Base-by-base conservation (phyloP, 1,140 invertebrate genomes). In the Bombus cullumanus region DNA sequence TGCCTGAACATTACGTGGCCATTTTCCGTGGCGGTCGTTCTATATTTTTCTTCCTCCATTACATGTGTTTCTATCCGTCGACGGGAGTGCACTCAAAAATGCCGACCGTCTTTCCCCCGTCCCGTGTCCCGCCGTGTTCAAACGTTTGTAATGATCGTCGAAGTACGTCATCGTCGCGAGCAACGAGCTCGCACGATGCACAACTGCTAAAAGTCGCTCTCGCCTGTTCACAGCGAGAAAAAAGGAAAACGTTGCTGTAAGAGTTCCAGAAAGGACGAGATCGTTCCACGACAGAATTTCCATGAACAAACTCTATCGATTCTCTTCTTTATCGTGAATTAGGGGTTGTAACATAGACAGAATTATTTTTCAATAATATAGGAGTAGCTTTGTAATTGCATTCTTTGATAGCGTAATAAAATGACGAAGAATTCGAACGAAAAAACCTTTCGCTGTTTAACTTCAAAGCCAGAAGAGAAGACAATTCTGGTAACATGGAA, bases 1-100 rank as follows among this genome's bases (percentile, higher is more conserved):
- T 43, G 59, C 71, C 18, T 79, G 47, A 85, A 73, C 83, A 83
- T 90, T 88, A 88, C 84, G 71, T 73, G 83, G 74, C 85, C 83
- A 88, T 86, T 88, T 80, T 85, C 86, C 64, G 39, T 41, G 62
- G 79, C 59, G 82, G 68, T n/a, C 62, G 59, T 74, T 53, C 31
- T 31, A 28, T 78, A 73, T 83, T 62, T 81, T 84, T 72, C 83
- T 85, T 85, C 72, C 31, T 31, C 78, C 43, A 68, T 59, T 78
- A 79, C 78, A 39, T 34, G 62, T 43, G 59, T 76, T 62, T 73
- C 69, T 71, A 25, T 25, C 53, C 43, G 41, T 59, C 77, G 41
- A 28, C 78, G 78, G 59, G 57, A 81, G 83, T 74, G 83, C 79
- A 77, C 89, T 85, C 78, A 37, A 88, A 78, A 88, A 79, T 78